Percentiles rank a stretch among this genome's conserved stretches.
Evolutionary conservation across 2,797 vertebrate species (phyloP).

Genomic region (Anniella stebbinsi): DNA sequence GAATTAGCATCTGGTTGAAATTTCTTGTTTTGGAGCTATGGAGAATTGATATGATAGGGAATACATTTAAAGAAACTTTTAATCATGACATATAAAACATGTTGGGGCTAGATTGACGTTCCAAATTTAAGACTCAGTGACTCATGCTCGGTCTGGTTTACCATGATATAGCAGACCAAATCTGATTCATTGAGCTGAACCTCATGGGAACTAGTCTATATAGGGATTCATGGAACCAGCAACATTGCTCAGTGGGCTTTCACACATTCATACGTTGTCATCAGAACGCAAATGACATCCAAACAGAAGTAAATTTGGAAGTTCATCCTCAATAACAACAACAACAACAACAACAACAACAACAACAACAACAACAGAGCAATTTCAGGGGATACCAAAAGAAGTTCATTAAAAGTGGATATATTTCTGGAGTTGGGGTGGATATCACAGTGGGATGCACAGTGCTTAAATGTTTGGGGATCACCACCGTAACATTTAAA

Average conservation of each 20-base stretch:
- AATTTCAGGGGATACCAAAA: neutral
- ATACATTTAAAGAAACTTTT: constrained; percentile 65
- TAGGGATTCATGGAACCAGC: neutral
- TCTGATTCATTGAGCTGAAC: neutral
- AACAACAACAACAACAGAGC: no score
- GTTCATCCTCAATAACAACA: neutral
- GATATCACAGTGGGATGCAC: neutral
- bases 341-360: no score
- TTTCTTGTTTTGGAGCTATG: constrained; percentile 56
- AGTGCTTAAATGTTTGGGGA: neutral
- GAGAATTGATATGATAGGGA: constrained; percentile 56
- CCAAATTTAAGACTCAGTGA: constrained; percentile 8
- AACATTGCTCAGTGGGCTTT: neutral
- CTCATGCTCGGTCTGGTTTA: constrained; percentile 33
- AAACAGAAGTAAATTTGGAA: neutral
- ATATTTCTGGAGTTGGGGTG: neutral
- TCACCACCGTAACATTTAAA: neutral
- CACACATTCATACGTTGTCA: neutral
- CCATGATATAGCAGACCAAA: neutral
- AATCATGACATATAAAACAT: constrained; percentile 51
- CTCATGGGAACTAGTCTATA: neutral
- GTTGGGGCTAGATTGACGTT: constrained; percentile 32
- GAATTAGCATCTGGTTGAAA: constrained; percentile 70
- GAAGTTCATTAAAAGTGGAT: neutral
- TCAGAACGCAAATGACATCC: neutral